Evolutionary conservation across 2,888 invertebrate genomes (phyloP).

Genomic region (Machimus rusticus): DNA sequence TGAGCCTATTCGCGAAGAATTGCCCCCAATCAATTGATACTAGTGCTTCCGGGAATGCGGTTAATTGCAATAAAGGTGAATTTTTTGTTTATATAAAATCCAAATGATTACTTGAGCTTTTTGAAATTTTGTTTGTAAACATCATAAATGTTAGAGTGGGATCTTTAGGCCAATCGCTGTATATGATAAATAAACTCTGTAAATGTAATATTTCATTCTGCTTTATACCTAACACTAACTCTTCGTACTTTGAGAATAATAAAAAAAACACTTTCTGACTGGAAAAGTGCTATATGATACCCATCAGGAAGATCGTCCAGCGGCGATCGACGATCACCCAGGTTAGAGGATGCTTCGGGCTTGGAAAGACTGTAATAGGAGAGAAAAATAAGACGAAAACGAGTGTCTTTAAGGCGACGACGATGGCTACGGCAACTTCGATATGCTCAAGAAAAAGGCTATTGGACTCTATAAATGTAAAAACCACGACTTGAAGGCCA

Average conservation of each 20-base stretch:
- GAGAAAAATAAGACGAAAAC: neutral
- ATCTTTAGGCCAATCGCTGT: neutral
- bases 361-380: neutral
- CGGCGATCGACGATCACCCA: neutral
- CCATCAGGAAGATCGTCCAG: neutral
- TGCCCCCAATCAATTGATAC: neutral
- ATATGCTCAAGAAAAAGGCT: slow-evolving; percentile 33
- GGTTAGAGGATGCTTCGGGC: neutral
- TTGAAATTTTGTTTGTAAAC: neutral
- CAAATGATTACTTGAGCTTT: neutral
- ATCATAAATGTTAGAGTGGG: neutral
- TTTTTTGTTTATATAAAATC: neutral
- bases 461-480: slow-evolving; percentile 45
- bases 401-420: neutral
- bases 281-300: slow-evolving; percentile 11
- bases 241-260: neutral
- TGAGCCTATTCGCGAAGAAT: neutral
- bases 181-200: neutral
- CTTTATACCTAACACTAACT: neutral
- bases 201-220: neutral
- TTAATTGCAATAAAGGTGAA: neutral
- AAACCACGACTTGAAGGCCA: slow-evolving; percentile 46
- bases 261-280: neutral
- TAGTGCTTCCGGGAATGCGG: neutral
- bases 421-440: neutral